Evolutionary conservation across 1,140 invertebrate genomes (phyloP).

Genomic region (Coenobita brevimanus): DNA sequence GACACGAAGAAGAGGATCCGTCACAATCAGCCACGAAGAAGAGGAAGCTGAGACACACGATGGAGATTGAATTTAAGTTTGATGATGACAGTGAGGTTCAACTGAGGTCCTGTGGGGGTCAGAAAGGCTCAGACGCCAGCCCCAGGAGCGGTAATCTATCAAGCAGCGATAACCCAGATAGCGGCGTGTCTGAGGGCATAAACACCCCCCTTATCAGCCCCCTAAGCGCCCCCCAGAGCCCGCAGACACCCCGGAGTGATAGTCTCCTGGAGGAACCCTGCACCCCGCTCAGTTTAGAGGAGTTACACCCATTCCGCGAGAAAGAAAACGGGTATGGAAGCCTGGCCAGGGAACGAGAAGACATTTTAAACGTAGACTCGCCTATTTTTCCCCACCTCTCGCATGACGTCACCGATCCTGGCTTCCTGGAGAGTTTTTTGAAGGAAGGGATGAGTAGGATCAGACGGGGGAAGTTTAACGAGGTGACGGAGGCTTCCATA

Average conservation of each 20-base stretch:
- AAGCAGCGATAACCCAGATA: conserved; percentile 63
- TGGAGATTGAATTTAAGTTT: conserved; percentile 56
- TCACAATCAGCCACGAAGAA: conserved; percentile 53
- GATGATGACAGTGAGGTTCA: conserved; percentile 28
- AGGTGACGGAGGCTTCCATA: neutral
- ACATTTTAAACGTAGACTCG: neutral
- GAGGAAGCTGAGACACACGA: conserved; percentile 40
- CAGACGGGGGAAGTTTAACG: neutral
- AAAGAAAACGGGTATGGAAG: conserved; percentile 19
- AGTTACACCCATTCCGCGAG: neutral
- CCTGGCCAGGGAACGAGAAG: neutral
- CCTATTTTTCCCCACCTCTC: conserved; percentile 27
- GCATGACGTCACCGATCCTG: conserved; percentile 29
- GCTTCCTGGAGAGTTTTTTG: conserved; percentile 26
- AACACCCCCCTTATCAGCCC: conserved; percentile 58
- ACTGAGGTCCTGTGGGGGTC: conserved; percentile 14
- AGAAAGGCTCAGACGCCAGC: neutral
- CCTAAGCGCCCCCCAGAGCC: conserved; percentile 53
- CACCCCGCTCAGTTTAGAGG: conserved; percentile 53
- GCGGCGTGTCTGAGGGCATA: conserved; percentile 59
- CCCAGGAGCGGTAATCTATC: conserved; percentile 36
- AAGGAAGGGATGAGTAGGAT: neutral
- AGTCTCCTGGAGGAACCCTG: conserved; percentile 51
- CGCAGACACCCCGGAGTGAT: conserved; percentile 52
- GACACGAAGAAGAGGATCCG: conserved; percentile 46